Base-by-base conservation (phyloP, 2,888 invertebrate species). In the Beris morrisii region DNA sequence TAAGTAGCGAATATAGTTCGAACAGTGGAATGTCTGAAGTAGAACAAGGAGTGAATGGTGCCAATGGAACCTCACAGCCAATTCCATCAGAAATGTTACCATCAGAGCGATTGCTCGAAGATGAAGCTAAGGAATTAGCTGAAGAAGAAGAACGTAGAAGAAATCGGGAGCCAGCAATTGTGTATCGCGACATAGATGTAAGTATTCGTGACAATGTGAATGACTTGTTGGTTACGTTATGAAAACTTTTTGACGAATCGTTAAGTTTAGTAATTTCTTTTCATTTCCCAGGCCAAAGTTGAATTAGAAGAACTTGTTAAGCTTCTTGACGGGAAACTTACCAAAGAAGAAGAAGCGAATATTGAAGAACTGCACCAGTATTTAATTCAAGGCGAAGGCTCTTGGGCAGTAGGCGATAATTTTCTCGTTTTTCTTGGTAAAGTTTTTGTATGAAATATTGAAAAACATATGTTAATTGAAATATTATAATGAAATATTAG, bases 401-500 rank as follows among this genome's bases (percentile, higher is more conserved):
- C 93, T 74, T 95, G 95, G 95, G 93, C 93, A 66, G 84, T 95
- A 28, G 92, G 94, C 9, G 95, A 95, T 74, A 90, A 91, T 73
- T 95, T 95, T 80, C 85, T 94, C 53, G 84, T 85, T 65, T 92
- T 94, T 77, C 86, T 95, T 67, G 91, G 72, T 72, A 70, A 61
- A 45, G 13, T 3, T 38, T 56, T 11, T 3, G 7, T 28, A 31
- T 4, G 13, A 55, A 28, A 30, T 11, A 7, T 30, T 13, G 15
- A 2, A 2, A 9, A 38, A 58, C 7, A 44, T 44, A 7, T 28
- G 9, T 11, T 9, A 44, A 44, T 38, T 15, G 1, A 22, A 44
- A 44, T 44, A 38, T 5, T 45, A 44, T 4, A 58, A 43, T 7
- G 5, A 13, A 22, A 53, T 53, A n/a, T 22, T 12, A 72, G 80